Base-by-base conservation (phyloP, 2,888 invertebrate genomes). In the Oligia strigilis region DNA sequence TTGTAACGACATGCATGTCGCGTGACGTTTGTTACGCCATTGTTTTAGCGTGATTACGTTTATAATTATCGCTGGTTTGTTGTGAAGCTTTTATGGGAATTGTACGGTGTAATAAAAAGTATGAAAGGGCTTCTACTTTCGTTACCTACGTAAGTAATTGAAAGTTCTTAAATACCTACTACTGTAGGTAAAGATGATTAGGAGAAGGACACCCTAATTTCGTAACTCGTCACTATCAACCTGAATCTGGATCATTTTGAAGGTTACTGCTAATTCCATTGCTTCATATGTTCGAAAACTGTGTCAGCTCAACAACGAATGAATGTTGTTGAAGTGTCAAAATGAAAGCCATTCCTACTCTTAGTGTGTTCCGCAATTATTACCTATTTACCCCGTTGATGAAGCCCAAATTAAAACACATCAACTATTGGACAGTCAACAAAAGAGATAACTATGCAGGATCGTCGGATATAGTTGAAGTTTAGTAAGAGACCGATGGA, bases 1-100 rank as follows among this genome's bases (percentile, higher is more conserved):
- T 19, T 36, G 36, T 66, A 76, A 78, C 72, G 60, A 78, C 64
- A 55, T 75, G 72, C 83, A 83, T 46, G 52, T 85, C 72, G 72
- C 83, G 79, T 86, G 86, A 67, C 67, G 52, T 76, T 71, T 9
- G 46, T 65, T 69, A 72, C 76, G 70, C 77, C 29, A 80, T 73
- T 81, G 70, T 80, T 85, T 87, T 80, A 87, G 73, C 80, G 77
- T 87, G 77, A 87, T 87, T 83, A 80, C 65, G 58, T 74, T 75
- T 73, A 0, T 77, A 82, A 86, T 82, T 55, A 70, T 17, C 29
- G 13, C 52, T 62, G 55, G 80, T 83, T 87, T 83, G 84, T 69
- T 80, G 73, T 77, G 70, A 83, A 71, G 80, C 70, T 83, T 77
- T 75, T 14, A n/a, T 65, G 40, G 46, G 36, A 76, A 86, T 69